Evolutionary conservation across 2,888 invertebrate genomes (phyloP), one percentile per base, ranked within the genome.

Genomic region (Agrotis puta): DNA sequence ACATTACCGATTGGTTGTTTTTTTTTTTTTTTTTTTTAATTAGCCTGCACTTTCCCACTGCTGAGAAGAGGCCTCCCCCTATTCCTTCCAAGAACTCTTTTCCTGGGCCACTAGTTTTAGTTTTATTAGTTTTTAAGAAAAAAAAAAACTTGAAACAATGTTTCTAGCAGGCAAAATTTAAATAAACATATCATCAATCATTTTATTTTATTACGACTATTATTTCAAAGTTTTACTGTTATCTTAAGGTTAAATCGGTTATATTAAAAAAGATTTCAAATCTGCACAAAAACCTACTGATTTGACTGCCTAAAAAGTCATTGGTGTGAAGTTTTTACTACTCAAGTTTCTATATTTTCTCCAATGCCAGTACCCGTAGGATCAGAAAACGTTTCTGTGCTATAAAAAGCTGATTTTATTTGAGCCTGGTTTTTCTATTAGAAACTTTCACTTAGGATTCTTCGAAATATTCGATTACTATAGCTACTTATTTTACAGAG

Each of bases 321-420:
- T 76, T 54, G 45, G 51, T 47, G 48, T 48, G 14, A 69, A 77
- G 43, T 65, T 70, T 70, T 63, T 50, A 65, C 50, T 22, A 50
- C 61, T 22, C 22, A 51, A 65, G 47, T 65, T 76, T 63, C 56
- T 62, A 50, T 50, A 62, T 58, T 33, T 56, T 43, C 69, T 64
- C 45, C 48, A 62, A 63, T 68, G 56, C 45, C 57, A 64, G 75
- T 69, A 43, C 45, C 57, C 62, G 75, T 69, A 43, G 50, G 18
- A 53, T 63, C 58, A 61, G 45, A 53, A 51, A 68, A 1, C 24
- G 50, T 39, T 64, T 2, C 33, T n/a, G 62, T 48, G 53, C 53
- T 69, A 50, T 33, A 53, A 43, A 51, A 63, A 24, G 18, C 45
- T 18, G 53, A 65, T 70, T 81, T 65, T 62, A 54, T 62, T 48